Base-by-base conservation (phyloP, 2,888 invertebrate genomes). In the Athalia circularis region DNA sequence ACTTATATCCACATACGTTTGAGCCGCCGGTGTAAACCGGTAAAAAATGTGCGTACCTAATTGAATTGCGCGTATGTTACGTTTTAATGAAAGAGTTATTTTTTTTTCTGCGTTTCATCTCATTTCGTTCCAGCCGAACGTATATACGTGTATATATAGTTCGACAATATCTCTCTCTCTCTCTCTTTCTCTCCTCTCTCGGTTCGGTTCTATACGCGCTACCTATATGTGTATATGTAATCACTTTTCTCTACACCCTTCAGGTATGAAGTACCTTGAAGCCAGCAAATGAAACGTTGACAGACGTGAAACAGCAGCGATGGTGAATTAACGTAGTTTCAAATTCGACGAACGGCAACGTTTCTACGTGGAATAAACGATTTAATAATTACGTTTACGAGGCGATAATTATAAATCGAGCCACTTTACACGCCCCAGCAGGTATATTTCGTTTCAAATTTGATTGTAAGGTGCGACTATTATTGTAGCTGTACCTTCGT, bases 61-160 rank as follows among this genome's bases (percentile, higher is more conserved):
- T 67, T 67, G 50, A 67, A 67, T 67, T 67, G 15, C 1, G 43
- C 52, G 52, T 67, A 67, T 4, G 50, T 52, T 67, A 67, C 61
- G 67, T 52, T 67, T 52, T 67, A 67, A 50, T 50, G 67, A 67
- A 67, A 67, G 47, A 65, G 47, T 65, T 65, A 15, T 15, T 67
- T 52, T 67, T 15, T 5, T 52, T 67, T 8, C 11, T 50, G 15
- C 3, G 54, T 5, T 2, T 29, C 2, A 3, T 52, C 5, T 52
- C 29, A 15, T n/a, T 54, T 4, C 9, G 9, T 8, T 43, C 6
- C 13, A 52, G 8, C 52, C 8, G 0, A 13, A 11, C 3, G 4
- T n/a, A 7, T 13, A 15, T 59, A 54, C 54, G 54, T 54, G 8
- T 54, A 54, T 54, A 54, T 29, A 29, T 29, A n/a, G n/a, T 29